Percentiles rank a stretch among this genome's conserved stretches.
phyloP scores from a whole-genome alignment of 2,113 vertebrate genomes.

The Alligator mississippiensis region DNA sequence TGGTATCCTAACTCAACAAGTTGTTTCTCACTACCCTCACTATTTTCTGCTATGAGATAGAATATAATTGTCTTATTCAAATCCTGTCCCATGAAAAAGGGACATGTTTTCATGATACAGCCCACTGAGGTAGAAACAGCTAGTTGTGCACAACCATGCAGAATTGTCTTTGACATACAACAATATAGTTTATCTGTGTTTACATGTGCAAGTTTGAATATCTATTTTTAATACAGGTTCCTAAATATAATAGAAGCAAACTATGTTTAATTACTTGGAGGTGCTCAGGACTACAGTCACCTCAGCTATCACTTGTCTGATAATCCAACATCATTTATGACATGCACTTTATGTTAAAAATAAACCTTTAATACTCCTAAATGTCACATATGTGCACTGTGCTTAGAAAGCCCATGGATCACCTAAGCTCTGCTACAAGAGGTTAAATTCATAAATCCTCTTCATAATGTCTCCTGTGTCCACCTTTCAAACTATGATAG shows the following conservation, averaged over 20 bases:
- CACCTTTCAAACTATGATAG: not conserved
- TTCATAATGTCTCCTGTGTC: slow-evolving; percentile 27
- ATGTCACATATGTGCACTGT: slow-evolving; percentile 4
- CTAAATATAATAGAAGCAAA: not conserved
- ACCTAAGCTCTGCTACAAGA: slow-evolving; percentile 13
- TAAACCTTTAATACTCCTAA: slow-evolving; percentile 57
- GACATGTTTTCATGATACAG: not conserved
- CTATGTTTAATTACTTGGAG: not conserved
- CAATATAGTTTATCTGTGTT: not conserved
- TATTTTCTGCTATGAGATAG: not conserved
- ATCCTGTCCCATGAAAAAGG: not conserved
- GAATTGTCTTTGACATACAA: not conserved
- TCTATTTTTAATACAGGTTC: not conserved
- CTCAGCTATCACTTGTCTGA: not conserved
- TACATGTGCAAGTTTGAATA: not conserved
- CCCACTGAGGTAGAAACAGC: not conserved
- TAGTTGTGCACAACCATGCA: not conserved
- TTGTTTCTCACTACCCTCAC: slow-evolving; percentile 16
- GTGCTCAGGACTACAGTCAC: not conserved
- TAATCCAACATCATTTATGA: slow-evolving; percentile 17
- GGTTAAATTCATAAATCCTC: slow-evolving; percentile 33
- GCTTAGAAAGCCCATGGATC: slow-evolving; percentile 10
- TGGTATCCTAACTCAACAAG: not conserved
- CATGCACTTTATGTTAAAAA: slow-evolving; percentile 37
- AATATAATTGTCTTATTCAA: not conserved